A percentile compares a stretch with the other conserved stretches of the same genome.
These are phyloP conservation scores for Ferdinandea cuprea DNA, from an alignment of 2,888 invertebrate species.

Conservation along the genomic window DNA sequence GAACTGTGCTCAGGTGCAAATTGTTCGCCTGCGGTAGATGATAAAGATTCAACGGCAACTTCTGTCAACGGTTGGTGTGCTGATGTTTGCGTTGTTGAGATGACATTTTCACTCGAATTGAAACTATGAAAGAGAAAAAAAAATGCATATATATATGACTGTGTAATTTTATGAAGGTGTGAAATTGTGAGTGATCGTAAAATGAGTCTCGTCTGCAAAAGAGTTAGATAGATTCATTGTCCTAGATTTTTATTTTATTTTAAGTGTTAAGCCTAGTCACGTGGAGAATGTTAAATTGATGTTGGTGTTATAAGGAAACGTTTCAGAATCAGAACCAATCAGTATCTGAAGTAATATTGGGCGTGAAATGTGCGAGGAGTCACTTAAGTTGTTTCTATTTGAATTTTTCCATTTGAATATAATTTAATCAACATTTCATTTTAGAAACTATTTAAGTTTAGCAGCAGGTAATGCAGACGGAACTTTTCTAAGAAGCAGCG, in stretches of 20 bases:
- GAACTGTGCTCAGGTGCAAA: constrained; percentile 61
- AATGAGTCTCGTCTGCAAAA: neutral
- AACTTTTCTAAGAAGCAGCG: too few relatives aligned
- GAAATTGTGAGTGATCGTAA: neutral
- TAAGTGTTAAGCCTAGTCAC: neutral
- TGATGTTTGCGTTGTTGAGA: constrained; percentile 76
- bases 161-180: too few relatives aligned
- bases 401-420: too few relatives aligned
- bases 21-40: constrained; percentile 50
- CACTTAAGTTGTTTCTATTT: too few relatives aligned
- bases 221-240: neutral
- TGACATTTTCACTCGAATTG: constrained; percentile 79
- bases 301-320: too few relatives aligned
- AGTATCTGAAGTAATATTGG: too few relatives aligned
- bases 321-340: too few relatives aligned
- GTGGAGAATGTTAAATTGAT: too few relatives aligned
- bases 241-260: neutral
- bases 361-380: too few relatives aligned
- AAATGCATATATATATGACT: neutral
- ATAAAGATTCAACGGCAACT: constrained; percentile 48
- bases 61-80: constrained; percentile 37
- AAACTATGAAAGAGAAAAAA: constrained; percentile 76
- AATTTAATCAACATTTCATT: too few relatives aligned
- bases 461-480: too few relatives aligned
- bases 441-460: too few relatives aligned